Conservation (phyloP, 2,113 vertebrate species). For the Antechinus stuartii region DNA sequence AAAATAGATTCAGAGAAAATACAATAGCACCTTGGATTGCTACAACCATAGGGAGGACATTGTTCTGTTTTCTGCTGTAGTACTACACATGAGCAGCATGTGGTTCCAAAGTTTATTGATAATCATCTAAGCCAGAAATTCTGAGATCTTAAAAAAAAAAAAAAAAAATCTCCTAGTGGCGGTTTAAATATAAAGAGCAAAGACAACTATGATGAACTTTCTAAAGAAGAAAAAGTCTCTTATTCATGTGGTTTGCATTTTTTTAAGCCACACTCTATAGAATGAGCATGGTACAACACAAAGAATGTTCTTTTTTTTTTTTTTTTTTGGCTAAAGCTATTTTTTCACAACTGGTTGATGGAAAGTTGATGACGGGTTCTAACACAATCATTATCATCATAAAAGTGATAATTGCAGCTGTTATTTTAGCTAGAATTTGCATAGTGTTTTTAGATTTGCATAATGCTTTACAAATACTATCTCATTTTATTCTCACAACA, state of each 20-base stretch:
- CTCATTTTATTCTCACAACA: too few species aligned
- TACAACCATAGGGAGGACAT: background rate
- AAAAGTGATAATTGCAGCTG: background rate
- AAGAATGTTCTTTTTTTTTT: background rate
- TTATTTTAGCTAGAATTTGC: background rate
- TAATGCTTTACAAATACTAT: background rate
- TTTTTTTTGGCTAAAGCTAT: background rate
- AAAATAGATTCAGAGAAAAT: background rate
- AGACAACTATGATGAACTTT: background rate
- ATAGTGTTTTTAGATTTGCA: background rate
- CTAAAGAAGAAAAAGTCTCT: background rate
- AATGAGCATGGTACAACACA: background rate
- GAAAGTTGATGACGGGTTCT: background rate
- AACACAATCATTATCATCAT: too few species aligned
- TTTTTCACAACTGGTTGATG: background rate
- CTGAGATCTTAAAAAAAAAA: background rate
- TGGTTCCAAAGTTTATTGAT: background rate
- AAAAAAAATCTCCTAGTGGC: background rate
- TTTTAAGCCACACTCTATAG: background rate
- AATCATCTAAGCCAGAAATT: background rate
- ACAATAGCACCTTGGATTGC: background rate
- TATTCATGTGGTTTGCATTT: conserved; percentile 12
- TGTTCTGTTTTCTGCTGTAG: background rate
- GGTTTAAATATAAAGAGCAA: background rate
- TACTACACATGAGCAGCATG: background rate